A percentile compares a stretch with the other conserved stretches of the same genome.
Conservation (phyloP, 2,797 vertebrate species). For the Lagocephalus sceleratus region DNA sequence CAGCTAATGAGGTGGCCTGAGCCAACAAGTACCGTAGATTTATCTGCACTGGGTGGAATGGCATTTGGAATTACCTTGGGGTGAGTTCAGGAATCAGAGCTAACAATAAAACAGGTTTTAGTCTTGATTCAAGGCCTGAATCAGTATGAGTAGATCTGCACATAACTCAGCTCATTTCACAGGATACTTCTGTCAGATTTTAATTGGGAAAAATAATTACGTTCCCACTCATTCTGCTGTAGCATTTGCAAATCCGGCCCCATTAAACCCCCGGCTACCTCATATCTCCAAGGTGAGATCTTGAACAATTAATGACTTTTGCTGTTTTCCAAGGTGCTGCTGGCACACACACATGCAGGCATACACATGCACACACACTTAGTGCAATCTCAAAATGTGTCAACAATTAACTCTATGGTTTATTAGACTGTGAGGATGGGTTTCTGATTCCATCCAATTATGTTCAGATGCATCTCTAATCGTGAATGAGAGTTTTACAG, state of each 20-base stretch:
- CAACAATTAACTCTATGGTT: constrained; percentile 56
- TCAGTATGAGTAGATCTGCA: no score
- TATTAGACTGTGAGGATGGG: constrained; percentile 49
- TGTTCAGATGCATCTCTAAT: constrained; percentile 39
- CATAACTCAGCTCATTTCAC: constrained; percentile 34
- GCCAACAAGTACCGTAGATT: no score
- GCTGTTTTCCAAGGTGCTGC: constrained; percentile 38
- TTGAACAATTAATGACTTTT: constrained; percentile 61
- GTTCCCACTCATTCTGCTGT: constrained; percentile 50
- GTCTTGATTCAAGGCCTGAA: no score
- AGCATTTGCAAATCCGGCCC: constrained; percentile 58
- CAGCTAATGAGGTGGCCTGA: no score
- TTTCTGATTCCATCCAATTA: constrained; percentile 58
- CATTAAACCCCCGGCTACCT: constrained; percentile 56
- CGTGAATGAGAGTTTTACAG: constrained; percentile 42
- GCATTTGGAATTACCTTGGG: no score
- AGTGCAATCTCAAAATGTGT: constrained; percentile 64
- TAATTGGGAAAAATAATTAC: constrained; percentile 62
- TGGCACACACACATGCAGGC: constrained; percentile 16
- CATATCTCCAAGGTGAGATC: constrained; percentile 61
- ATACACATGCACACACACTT: constrained; percentile 15
- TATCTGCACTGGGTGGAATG: no score
- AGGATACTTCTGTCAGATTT: constrained; percentile 53
- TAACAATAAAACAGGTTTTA: no score
- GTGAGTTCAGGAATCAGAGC: no score